Percentiles rank a stretch among this genome's conserved stretches.
Evolutionary conservation across 2,113 vertebrate genomes (phyloP).

Genomic region (Chloroceryle aenea): DNA sequence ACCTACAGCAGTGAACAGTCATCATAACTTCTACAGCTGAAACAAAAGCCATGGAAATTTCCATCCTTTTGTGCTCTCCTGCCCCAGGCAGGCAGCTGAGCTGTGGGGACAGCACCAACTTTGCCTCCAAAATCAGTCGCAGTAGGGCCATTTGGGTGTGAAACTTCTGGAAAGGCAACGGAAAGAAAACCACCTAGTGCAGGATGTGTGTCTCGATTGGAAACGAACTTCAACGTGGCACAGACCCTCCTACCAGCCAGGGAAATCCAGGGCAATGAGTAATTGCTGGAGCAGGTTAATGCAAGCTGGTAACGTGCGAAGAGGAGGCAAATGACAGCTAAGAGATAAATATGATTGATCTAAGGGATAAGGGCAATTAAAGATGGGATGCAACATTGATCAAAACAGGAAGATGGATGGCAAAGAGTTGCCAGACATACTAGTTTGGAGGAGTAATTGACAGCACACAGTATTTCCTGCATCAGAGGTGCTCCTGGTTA

Average conservation of each 20-base stretch:
- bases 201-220: background rate
- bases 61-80: slow-evolving; percentile 40
- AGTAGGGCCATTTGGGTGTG: background rate
- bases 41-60: slow-evolving; percentile 65
- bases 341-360: slow-evolving; percentile 13
- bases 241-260: background rate
- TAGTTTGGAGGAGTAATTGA: background rate
- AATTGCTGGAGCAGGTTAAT: background rate
- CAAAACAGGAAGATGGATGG: background rate
- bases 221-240: background rate
- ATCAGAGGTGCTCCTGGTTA: background rate
- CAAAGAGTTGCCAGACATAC: background rate
- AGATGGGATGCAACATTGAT: slow-evolving; percentile 6
- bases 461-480: background rate
- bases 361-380: slow-evolving; percentile 33
- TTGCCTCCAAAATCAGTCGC: background rate
- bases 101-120: background rate
- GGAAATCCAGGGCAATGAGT: background rate
- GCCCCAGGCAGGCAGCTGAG: background rate
- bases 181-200: background rate
- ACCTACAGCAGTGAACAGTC: slow-evolving; percentile 48
- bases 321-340: background rate
- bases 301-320: background rate
- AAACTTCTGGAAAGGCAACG: slow-evolving; percentile 8
- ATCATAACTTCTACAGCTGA: slow-evolving; percentile 34